Evolutionary conservation across 2,888 invertebrate genomes (phyloP), one percentile per base, ranked within the genome.

Genomic region (Cheilosia variabilis): DNA sequence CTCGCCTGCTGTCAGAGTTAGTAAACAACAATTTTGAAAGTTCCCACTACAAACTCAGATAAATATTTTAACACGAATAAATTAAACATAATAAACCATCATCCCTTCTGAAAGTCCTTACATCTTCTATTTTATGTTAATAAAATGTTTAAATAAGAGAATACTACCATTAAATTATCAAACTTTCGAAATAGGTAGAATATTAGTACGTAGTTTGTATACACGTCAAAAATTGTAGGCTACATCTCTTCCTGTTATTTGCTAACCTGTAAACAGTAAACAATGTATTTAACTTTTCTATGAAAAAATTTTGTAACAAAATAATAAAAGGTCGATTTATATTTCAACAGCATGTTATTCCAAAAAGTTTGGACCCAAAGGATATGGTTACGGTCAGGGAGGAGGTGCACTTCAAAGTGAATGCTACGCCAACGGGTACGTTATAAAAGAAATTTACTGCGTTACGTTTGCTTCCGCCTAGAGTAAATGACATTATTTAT

Each of bases 321-420:
- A 24, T 7, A 13, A 60, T 37, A 13, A 37, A 37, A 37, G 13
- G 4, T 37, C 13, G 13, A 37, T 13, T 19, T 50, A n/a, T 69
- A 45, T 73, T 71, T 50, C 34, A 57, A 90, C 93, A 97, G 97
- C 96, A 91, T 99, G 99, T 95, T 98, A 99, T 94, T 97, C 96
- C 92, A 97, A 98, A 95, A 97, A 96, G 94, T 98, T 97, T 94
- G 99, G 99, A 90, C 98, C 98, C 90, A 98, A 97, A 94, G 98
- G 98, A 93, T 98, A 98, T 93, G 98, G 98, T 91, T 98, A 97
- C 93, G 99, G 99, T 91, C 97, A 97, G 94, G 99, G 99, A 91
- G 97, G 97, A 92, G 98, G 98, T 92, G 97, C 97, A 89, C 94
- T 98, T 91, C 97, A 97, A 94, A 96, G 97, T 93, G 97, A 97